A percentile compares a stretch with the other conserved stretches of the same genome.
These are phyloP conservation scores for Sciaenops ocellatus DNA, from an alignment of 2,797 vertebrate genomes.

Conservation along the genomic window DNA sequence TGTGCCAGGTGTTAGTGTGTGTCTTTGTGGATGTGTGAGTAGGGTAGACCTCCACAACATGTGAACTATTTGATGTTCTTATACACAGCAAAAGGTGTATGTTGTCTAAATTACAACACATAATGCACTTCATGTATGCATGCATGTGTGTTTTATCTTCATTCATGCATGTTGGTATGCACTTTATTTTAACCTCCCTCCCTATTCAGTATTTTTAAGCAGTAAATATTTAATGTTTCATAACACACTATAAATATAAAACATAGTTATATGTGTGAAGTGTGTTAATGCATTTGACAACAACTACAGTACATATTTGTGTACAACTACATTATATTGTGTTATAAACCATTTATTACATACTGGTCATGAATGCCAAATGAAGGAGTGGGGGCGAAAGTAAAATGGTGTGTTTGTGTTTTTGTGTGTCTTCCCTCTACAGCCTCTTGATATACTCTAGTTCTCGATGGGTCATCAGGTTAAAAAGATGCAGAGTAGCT, in stretches of 20 bases:
- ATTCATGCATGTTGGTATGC: neutral
- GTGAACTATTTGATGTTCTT: constrained; percentile 11
- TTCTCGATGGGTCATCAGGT: neutral
- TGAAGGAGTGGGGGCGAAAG: neutral
- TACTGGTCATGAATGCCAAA: neutral
- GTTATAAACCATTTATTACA: neutral
- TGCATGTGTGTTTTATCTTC: neutral
- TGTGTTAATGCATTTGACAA: neutral
- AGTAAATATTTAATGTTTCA: neutral
- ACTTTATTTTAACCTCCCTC: neutral
- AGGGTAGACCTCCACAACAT: constrained; percentile 37
- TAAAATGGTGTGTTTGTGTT: constrained; percentile 7
- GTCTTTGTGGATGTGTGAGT: constrained; percentile 40
- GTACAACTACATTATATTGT: neutral
- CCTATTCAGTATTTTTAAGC: neutral
- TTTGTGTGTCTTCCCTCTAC: neutral
- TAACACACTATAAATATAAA: neutral
- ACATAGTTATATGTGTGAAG: neutral
- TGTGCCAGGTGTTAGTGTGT: constrained; percentile 63
- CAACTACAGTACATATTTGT: neutral
- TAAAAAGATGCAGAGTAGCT: constrained; percentile 33
- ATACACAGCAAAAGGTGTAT: neutral
- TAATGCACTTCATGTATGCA: neutral
- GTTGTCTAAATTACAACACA: neutral
- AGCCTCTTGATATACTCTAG: neutral